Base-by-base conservation (phyloP, 2,888 invertebrate species). In the Portevinia maculata region DNA sequence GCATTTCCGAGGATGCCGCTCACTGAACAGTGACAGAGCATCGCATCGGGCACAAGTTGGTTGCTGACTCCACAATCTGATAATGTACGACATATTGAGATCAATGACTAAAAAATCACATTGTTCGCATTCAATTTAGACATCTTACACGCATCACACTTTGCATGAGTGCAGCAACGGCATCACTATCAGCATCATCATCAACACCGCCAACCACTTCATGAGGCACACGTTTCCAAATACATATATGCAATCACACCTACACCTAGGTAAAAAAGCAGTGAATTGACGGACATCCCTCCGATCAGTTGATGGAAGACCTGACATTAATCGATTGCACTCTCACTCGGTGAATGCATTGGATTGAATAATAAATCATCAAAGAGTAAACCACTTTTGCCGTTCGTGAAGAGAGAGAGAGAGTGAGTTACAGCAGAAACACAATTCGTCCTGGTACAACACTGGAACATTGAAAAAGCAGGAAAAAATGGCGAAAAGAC, bases 261-360 rank as follows among this genome's bases (percentile, higher is more conserved):
- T 30, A 24, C 13, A 11, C 44, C 21, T 13, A 52, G 17, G 39
- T 15, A 46, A 60, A 37, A 62, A 41, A 34, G 37, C 64, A 37
- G 34, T 9, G 32, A 55, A 78, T 62, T 69, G 78, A 73, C 78
- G 78, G 78, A 79, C 78, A 79, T 73, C 64, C 73, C 50, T 64
- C 59, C 55, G 55, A 55, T 41, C 34, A 48, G 53, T 64, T 78
- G 78, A 78, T 73, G 71, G 78, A 71, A 64, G 64, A 78, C 78
- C 55, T 78, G 71, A 78, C 78, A 73, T 78, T 78, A 79, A 79
- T 73, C 78, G 78, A 78, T 78, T 65, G 73, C 78, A 73, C 71
- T 57, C 37, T 69, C 57, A 48, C 69, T 79, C 73, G 34, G 59
- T 71, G 48, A 71, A 71, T 78, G 73, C 78, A 65, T 59, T 73